Base-by-base conservation (phyloP, 2,888 invertebrate species). In the Hyppa rectilinea region DNA sequence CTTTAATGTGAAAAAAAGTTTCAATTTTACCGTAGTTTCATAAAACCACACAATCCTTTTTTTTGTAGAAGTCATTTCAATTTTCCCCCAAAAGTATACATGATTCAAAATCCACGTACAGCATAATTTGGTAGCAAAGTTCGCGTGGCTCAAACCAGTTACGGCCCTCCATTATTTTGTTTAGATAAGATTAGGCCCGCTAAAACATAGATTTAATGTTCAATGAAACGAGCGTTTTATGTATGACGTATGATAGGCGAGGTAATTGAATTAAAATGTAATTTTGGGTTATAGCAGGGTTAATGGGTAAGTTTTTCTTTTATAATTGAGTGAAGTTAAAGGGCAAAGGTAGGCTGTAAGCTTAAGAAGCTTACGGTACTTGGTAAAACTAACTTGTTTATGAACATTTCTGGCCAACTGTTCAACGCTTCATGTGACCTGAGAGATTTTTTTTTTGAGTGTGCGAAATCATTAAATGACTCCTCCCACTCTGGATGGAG, bases 111-210 rank as follows among this genome's bases (percentile, higher is more conserved):
- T 56, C 38, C 45, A 10, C 17, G 20, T 53, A 49, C 43, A 69
- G 2, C 43, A 80, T 59, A 63, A 47, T 75, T 75, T 36, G 40
- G 43, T 75, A 56, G n/a, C 47, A 17, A 69, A 61, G 65, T 50
- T 85, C 36, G 87, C 87, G 87, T 87, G 87, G 60, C 40, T 47
- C 2, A 50, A 65, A 67, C 74, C 80, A 81, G 81, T 87, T 77
- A 75, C 55, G 52, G 45, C 70, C 62, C 60, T 60, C 61, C 71
- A 82, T 83, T 81, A 84, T 84, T 85, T 82, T 70, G 74, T 82
- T 69, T 47, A 77, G 87, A 87, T 87, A 87, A 87, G 88, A 85
- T 86, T 85, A 81, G 66, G 66, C 53, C 59, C 58, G 55, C 69
- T 75, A 63, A 79, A 87, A 81, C 81, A 80, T 72, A 82, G 75